phyloP scores from a whole-genome alignment of 2,113 vertebrate genomes.

The Panthera leo region DNA sequence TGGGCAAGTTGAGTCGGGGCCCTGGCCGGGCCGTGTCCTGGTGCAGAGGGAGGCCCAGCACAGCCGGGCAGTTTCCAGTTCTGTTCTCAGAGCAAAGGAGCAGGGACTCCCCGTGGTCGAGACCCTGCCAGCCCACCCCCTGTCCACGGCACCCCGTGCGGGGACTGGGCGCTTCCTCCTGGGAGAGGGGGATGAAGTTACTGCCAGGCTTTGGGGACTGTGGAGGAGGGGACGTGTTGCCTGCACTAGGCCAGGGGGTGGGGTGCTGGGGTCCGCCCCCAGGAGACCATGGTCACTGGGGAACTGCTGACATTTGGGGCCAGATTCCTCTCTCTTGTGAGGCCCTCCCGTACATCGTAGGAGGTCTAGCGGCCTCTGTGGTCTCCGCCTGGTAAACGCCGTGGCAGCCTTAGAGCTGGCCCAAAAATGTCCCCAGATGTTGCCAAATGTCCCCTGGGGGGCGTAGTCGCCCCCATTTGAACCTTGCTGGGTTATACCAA shows the following conservation, averaged over 20 bases:
- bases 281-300: rapidly evolving
- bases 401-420: background rate
- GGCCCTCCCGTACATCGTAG: rapidly evolving
- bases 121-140: too few species aligned
- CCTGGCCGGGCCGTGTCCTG: background rate
- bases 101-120: background rate
- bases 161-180: rapidly evolving
- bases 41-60: rapidly evolving
- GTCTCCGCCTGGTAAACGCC: background rate
- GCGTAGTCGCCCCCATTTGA: rapidly evolving
- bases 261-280: too few species aligned
- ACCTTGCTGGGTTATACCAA: rapidly evolving
- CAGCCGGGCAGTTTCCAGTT: background rate
- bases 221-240: background rate
- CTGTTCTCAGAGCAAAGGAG: background rate
- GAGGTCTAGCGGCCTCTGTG: background rate
- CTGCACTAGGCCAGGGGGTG: background rate
- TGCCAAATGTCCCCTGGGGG: background rate
- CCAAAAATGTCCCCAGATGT: background rate
- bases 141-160: too few species aligned
- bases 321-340: background rate
- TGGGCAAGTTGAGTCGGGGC: background rate
- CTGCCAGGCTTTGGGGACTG: too few species aligned
- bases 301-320: background rate
- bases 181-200: rapidly evolving